A percentile compares a stretch with the other conserved stretches of the same genome.
Conservation (phyloP, 2,797 vertebrate genomes). For the Siniperca undulata region DNA sequence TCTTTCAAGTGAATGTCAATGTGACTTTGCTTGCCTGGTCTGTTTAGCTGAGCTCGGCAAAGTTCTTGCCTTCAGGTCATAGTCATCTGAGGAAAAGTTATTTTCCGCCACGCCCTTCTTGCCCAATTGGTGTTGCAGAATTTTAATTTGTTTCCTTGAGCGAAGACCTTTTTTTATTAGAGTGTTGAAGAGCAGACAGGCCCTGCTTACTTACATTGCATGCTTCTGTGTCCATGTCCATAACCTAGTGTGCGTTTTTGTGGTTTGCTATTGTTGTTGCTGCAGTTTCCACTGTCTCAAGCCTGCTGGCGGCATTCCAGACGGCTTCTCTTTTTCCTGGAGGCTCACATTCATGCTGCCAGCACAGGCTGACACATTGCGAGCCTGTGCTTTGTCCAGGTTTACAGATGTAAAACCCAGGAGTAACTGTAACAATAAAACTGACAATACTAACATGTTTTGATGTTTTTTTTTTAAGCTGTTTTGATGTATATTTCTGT, state of each 20-base stretch:
- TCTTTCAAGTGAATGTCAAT: conserved; percentile 64
- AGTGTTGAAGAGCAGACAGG: background rate
- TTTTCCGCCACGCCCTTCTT: conserved; percentile 36
- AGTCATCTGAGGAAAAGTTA: conserved; percentile 37
- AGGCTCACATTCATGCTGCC: conserved; percentile 59
- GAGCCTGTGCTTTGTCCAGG: conserved; percentile 41
- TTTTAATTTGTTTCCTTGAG: conserved; percentile 17
- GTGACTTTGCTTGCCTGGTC: conserved; percentile 59
- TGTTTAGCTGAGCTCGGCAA: conserved; percentile 66
- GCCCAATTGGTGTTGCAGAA: conserved; percentile 35
- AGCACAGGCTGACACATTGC: conserved; percentile 51
- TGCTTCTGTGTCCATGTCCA: conserved; percentile 16
- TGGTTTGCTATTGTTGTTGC: conserved; percentile 52
- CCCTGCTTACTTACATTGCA: background rate
- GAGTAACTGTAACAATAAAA: conserved; percentile 28
- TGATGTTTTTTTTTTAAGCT: background rate
- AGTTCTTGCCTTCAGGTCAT: conserved; percentile 50
- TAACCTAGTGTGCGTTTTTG: conserved; percentile 10
- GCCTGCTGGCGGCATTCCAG: conserved; percentile 65
- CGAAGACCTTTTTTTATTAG: background rate
- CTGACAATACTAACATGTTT: conserved; percentile 1
- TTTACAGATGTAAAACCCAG: conserved; percentile 44
- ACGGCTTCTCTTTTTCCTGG: conserved; percentile 49
- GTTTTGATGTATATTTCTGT: conserved; percentile 28
- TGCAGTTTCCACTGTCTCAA: conserved; percentile 59